These are phyloP conservation scores for Empidonax traillii DNA, from an alignment of 2,113 vertebrate species.

Conservation along the genomic window DNA sequence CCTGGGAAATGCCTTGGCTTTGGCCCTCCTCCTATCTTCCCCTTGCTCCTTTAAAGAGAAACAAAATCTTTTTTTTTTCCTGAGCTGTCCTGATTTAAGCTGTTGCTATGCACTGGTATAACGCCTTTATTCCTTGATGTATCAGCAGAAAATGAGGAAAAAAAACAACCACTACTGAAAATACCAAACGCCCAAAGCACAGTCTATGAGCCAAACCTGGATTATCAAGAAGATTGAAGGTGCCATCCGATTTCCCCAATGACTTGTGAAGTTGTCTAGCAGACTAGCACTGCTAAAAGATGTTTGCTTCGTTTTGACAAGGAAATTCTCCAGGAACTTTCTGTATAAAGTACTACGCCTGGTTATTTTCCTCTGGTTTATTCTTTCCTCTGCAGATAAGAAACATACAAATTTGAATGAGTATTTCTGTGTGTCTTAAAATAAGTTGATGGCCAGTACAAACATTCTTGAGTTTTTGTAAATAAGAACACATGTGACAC, in stretches of 20 bases:
- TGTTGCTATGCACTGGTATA: not conserved
- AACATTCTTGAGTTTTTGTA: not conserved
- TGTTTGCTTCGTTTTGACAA: not conserved
- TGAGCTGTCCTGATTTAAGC: not conserved
- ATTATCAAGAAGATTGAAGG: not conserved
- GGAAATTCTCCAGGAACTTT: not conserved
- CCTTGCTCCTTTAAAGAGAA: not conserved
- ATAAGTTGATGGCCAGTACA: not conserved
- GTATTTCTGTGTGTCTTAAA: not conserved
- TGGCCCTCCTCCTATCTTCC: not conserved
- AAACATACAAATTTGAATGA: not conserved
- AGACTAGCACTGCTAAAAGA: not conserved
- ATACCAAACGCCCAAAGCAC: not conserved
- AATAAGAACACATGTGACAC: not conserved
- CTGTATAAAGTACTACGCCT: not conserved
- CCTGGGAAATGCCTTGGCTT: not conserved
- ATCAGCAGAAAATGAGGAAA: not conserved
- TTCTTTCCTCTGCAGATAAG: not conserved
- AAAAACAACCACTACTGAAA: not conserved
- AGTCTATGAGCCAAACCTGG: not conserved
- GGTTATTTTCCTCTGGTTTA: not conserved
- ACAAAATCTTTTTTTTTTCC: not conserved
- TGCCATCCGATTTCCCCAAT: not conserved
- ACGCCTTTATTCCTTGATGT: not conserved
- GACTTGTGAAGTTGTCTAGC: not conserved